Evolutionary conservation across 2,113 vertebrate genomes (phyloP).

Genomic region (Parotia lawesii): DNA sequence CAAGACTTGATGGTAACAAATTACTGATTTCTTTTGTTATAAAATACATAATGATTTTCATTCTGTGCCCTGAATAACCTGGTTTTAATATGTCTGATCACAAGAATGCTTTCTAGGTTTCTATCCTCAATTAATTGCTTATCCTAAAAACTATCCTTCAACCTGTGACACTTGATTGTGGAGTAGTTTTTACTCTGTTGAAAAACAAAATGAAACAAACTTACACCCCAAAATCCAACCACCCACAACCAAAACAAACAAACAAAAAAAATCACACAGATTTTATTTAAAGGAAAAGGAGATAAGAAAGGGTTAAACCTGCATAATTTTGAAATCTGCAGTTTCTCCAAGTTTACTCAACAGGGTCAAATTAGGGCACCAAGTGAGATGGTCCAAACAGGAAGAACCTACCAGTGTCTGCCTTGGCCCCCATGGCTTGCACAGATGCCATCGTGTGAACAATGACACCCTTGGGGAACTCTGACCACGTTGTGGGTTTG

Average conservation of each 20-base stretch:
- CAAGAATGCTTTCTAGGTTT: not conserved
- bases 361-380: not conserved
- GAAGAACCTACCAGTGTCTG: constrained; percentile 73
- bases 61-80: not conserved
- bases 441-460: constrained; percentile 89
- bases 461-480: constrained; percentile 81
- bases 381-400: not conserved
- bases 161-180: not conserved
- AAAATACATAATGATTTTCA: not conserved
- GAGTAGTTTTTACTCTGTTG: not conserved
- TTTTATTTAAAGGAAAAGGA: not conserved
- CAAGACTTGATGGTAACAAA: not conserved
- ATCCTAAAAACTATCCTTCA: not conserved
- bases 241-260: not conserved
- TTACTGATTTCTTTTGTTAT: not conserved
- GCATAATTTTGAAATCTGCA: not conserved
- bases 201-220: not conserved
- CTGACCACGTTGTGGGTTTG: constrained; percentile 74
- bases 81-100: not conserved
- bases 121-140: not conserved
- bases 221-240: not conserved
- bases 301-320: not conserved
- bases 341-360: not conserved
- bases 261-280: not conserved
- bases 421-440: constrained; percentile 80